Conservation (phyloP, 2,888 invertebrate species). For the Papilio protenor region DNA sequence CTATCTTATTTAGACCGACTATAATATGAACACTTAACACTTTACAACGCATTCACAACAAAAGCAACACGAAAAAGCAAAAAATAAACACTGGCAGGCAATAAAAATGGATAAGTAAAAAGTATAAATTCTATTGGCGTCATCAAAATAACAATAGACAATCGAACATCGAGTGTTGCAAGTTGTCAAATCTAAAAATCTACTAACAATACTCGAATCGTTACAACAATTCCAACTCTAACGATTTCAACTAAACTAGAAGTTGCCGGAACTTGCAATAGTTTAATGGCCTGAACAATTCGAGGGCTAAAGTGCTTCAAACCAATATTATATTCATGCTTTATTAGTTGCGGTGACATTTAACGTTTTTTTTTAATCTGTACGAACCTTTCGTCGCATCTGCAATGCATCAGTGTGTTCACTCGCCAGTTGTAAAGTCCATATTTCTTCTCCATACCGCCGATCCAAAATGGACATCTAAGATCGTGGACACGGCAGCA, state of each 20-base stretch:
- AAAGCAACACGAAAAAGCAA: neutral
- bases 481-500: constrained; percentile 96
- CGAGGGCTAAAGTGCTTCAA: constrained; percentile 18
- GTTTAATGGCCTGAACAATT: constrained; percentile 34
- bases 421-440: constrained; percentile 95
- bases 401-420: constrained; percentile 95
- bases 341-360: neutral
- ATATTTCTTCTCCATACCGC: constrained; percentile 92
- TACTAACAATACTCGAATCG: constrained; percentile 33
- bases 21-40: neutral
- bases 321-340: constrained; percentile 7
- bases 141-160: constrained; percentile 2
- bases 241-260: constrained; percentile 8
- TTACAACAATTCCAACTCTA: constrained; percentile 31
- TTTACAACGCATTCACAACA: neutral
- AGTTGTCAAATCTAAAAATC: constrained; percentile 21
- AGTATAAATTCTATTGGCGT: neutral
- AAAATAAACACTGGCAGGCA: neutral
- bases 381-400: constrained; percentile 94
- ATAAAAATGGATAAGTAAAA: neutral
- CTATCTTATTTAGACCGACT: too few species aligned
- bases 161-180: constrained; percentile 28
- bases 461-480: constrained; percentile 93
- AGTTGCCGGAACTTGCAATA: constrained; percentile 34
- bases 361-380: constrained; percentile 22